Evolutionary conservation across 1,140 invertebrate genomes (phyloP).

Genomic region (Pteromalus puparum): DNA sequence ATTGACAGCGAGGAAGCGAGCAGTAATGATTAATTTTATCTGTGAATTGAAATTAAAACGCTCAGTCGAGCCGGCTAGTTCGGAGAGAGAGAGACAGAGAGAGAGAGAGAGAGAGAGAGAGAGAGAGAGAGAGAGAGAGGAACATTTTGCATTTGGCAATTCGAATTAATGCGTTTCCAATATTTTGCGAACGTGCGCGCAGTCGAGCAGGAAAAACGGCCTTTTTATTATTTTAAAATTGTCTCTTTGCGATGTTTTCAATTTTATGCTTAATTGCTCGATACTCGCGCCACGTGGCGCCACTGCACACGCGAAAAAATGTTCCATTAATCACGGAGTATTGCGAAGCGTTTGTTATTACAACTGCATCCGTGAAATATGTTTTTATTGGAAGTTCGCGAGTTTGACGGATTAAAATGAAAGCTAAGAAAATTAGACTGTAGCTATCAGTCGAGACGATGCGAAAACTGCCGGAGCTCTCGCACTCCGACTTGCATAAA

Average conservation of each 20-base stretch:
- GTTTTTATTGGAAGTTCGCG: slow-evolving; percentile 16
- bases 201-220: background rate
- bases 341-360: background rate
- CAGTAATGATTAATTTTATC: slow-evolving; percentile 42
- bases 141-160: slow-evolving; percentile 3
- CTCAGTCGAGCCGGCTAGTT: background rate
- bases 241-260: background rate
- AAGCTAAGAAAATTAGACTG: too few species aligned
- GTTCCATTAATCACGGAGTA: background rate
- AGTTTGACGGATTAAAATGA: too few species aligned
- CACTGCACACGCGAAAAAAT: background rate
- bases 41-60: slow-evolving; percentile 30
- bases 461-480: too few species aligned
- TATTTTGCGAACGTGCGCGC: background rate
- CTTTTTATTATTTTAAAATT: background rate
- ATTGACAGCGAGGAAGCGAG: slow-evolving; percentile 1
- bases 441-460: too few species aligned
- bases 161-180: slow-evolving; percentile 26
- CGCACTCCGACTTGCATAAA: too few species aligned
- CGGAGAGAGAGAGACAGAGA: background rate
- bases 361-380: background rate
- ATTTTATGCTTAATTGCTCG: slow-evolving; percentile 11
- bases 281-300: background rate
- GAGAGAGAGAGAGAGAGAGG: too few species aligned
- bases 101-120: too few species aligned